Percentiles rank a stretch among this genome's conserved stretches.
Evolutionary conservation across 1,140 invertebrate species (phyloP).

Genomic region (Caenorhabditis briggsae): DNA sequence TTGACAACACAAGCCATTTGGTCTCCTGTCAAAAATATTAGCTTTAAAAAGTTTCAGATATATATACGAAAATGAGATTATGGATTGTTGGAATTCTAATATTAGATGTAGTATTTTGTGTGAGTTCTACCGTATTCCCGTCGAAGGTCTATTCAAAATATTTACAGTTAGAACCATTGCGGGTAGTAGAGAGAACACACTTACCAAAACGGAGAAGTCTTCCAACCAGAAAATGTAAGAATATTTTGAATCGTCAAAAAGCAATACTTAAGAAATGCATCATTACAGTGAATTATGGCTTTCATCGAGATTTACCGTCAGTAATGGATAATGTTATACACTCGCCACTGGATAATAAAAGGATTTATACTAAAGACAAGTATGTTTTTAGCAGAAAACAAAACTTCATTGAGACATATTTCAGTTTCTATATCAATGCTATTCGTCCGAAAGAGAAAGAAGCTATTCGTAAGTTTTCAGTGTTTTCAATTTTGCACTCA

Average conservation of each 20-base stretch:
- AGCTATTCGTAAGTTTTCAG: not conserved
- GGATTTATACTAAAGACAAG: conserved; percentile 50
- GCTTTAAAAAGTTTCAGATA: not conserved
- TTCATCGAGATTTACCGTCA: conserved; percentile 44
- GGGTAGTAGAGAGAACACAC: conserved; percentile 25
- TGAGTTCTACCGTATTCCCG: not conserved
- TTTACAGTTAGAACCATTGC: conserved; percentile 31
- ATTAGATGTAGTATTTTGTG: conserved; percentile 4
- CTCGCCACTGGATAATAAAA: conserved; percentile 41
- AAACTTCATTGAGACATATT: not conserved
- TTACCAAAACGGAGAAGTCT: conserved; percentile 29
- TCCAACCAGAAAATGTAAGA: conserved; percentile 27
- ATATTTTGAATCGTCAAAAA: not conserved
- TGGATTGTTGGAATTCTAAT: not conserved
- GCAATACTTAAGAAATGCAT: not conserved
- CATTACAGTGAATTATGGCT: conserved; percentile 20
- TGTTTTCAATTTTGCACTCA: too few relatives aligned
- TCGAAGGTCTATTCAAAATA: not conserved
- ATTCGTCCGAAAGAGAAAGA: conserved; percentile 27
- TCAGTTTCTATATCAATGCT: conserved; percentile 36
- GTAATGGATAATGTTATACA: conserved; percentile 49
- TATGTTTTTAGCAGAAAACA: not conserved
- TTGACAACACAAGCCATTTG: conserved; percentile 12
- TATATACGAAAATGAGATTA: not conserved
- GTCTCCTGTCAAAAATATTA: conserved; percentile 4